Conservation (phyloP, 2,888 invertebrate species). For the Stegophylla sp. region DNA sequence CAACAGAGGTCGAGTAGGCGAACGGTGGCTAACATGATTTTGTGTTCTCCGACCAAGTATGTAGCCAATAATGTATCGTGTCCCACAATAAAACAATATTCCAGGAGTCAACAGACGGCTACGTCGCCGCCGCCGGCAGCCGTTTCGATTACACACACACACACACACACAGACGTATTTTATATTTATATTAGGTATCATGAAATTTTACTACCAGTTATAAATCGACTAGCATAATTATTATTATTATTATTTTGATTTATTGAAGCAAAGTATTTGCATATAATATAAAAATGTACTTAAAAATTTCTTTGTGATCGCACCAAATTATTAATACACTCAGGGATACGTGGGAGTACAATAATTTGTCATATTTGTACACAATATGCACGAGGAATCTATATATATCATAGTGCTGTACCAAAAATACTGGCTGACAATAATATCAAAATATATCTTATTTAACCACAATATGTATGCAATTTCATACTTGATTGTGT, state of each 20-base stretch:
- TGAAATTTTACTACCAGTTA: background rate
- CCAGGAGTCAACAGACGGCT: conserved; percentile 51
- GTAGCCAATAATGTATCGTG: conserved; percentile 47
- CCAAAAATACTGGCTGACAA: background rate
- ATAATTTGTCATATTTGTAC: conserved; percentile 42
- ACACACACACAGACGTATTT: background rate
- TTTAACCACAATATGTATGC: background rate
- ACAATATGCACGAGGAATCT: background rate
- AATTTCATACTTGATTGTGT: background rate
- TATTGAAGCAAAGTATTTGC: conserved; percentile 1
- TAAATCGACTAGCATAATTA: too few relatives aligned
- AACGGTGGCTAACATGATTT: conserved; percentile 51
- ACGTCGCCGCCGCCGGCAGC: background rate
- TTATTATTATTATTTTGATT: conserved; percentile 9
- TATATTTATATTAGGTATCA: background rate
- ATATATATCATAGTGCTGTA: background rate
- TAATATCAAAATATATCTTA: background rate
- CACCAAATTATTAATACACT: background rate
- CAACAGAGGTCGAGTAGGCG: conserved; percentile 55
- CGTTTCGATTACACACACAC: conserved; percentile 18
- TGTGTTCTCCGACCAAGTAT: conserved; percentile 10
- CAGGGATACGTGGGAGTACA: conserved; percentile 3
- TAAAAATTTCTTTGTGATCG: background rate
- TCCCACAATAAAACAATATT: conserved; percentile 45
- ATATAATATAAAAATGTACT: background rate